Base-by-base conservation (phyloP, 2,888 invertebrate species). In the Bibio marci region DNA sequence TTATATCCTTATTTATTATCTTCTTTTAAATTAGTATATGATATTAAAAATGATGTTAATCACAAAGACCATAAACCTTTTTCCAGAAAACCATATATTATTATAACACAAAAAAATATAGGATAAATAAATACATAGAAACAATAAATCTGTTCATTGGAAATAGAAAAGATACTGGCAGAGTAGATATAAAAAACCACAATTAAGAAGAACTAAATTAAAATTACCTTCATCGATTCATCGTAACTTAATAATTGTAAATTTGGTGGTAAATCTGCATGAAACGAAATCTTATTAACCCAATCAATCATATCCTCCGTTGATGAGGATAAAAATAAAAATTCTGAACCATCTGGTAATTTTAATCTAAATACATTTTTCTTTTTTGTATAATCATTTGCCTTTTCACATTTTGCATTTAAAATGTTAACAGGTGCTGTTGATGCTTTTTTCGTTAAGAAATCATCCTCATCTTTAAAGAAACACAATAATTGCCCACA, bases 401-500 rank as follows among this genome's bases (percentile, higher is more conserved):
- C 94, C 8, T 80, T 74, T 40, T 77, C 76, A 58, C 91, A 94
- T 31, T 70, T 70, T 0, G 92, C 90, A 41, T 77, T 74, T 30
- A 77, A 64, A 28, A 79, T 76, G 47, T 78, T 81, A 19, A 92
- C 76, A 0, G 88, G 85, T 0, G 91, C 81, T 3, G 85, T 80
- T 0, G 85, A 81, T 0, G 92, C 91, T 64, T 86, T 83, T 51
- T 87, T 81, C 47, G 77, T 76, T 44, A 76, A 70, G 64, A 92
- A 94, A 62, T 91, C 91, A 48, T 80, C 77, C 54, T 86, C 82
- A 57, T 94, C 92, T 55, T 92, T 82, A 70, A 97, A 98, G 79
- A 98, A 97, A 65, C 94, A 95, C 38, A 98, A 66, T 50, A 95
- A 66, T 58, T 98, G 97, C 0, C 97, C 97, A 57, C 94, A 97